Percentiles rank a stretch among this genome's conserved stretches.
Evolutionary conservation across 1,140 invertebrate genomes (phyloP).

Genomic region (Drosophila sulfurigaster): DNA sequence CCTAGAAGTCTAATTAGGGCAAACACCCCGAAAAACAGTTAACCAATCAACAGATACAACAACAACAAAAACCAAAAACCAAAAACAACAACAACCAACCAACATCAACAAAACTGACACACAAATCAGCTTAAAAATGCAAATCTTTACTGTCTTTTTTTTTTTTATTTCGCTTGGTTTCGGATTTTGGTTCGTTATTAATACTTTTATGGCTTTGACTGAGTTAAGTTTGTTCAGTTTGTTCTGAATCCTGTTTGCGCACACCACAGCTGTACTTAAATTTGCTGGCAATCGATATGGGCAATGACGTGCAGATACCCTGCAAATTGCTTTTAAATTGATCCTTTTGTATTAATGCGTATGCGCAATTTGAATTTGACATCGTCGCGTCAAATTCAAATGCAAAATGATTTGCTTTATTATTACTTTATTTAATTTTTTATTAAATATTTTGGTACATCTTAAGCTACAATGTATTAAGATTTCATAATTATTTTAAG

Average conservation of each 20-base stretch:
- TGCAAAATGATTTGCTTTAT: too few species aligned
- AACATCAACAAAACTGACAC: conserved; percentile 20
- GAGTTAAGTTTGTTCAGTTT: conserved; percentile 15
- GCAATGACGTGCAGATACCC: neutral
- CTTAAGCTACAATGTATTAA: too few species aligned
- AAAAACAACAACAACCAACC: neutral
- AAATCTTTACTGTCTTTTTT: conserved; percentile 27
- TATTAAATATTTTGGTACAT: too few species aligned
- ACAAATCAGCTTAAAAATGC: conserved; percentile 52
- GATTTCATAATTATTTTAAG: too few species aligned
- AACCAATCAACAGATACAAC: conserved; percentile 22
- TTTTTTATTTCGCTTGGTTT: conserved; percentile 11
- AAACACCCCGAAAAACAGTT: conserved; percentile 44
- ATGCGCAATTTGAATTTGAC: too few species aligned
- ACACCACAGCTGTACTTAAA: conserved; percentile 31
- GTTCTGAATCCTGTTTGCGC: conserved; percentile 6
- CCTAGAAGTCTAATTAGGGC: conserved; percentile 36
- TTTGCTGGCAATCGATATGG: neutral
- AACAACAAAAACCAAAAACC: neutral
- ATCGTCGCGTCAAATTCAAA: too few species aligned
- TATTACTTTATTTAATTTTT: too few species aligned
- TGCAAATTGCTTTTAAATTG: neutral
- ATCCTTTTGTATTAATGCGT: too few species aligned
- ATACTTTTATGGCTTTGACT: conserved; percentile 47
- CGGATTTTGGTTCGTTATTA: conserved; percentile 46